Evolutionary conservation across 2,888 invertebrate species (phyloP), one percentile per base, ranked within the genome.

Genomic region (Lottia gigantea): DNA sequence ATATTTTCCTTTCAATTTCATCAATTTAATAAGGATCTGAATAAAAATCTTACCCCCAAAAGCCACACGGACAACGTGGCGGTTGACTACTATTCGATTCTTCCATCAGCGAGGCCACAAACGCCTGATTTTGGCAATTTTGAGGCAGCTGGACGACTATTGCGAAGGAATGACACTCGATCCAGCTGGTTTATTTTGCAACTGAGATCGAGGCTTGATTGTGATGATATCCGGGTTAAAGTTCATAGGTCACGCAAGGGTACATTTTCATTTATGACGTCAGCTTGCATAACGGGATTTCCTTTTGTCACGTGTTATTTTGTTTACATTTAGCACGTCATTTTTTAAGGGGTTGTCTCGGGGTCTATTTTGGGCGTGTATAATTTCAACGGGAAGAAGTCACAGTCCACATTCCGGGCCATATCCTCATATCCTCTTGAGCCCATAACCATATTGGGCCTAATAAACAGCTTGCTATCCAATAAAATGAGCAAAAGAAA

Each of bases 1-100:
- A 62, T 68, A 61, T 62, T 62, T 62, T 46, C 62, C 46, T 62
- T 62, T 46, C 62, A 45, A 64, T 68, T 62, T 31, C 31, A 72
- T 49, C 46, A 19, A 46, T 61, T 46, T 62, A 46, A 49, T 71
- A 16, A 61, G 40, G 55, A 31, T 26, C 31, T 26, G 46, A 31
- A 12, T 6, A 19, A 19, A 19, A 64, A 66, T 71, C 82, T 81
- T 79, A 85, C 85, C 85, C 85, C 81, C 83, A 85, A 78, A 85
- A 85, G 69, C 85, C 85, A 78, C 85, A 85, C 23, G 83, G 82
- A 75, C 84, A 85, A 68, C 82, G 75, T 47, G 80, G 81, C 73
- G 82, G 81, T 74, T 83, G 79, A 67, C 82, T 79, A 74, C 82
- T 83, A 71, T 82, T 82, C 62, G 84, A 85, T 75, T 85, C 81